These are phyloP conservation scores for Trachelus stipa DNA, from an alignment of 2,888 invertebrate genomes.

Conservation along the genomic window DNA sequence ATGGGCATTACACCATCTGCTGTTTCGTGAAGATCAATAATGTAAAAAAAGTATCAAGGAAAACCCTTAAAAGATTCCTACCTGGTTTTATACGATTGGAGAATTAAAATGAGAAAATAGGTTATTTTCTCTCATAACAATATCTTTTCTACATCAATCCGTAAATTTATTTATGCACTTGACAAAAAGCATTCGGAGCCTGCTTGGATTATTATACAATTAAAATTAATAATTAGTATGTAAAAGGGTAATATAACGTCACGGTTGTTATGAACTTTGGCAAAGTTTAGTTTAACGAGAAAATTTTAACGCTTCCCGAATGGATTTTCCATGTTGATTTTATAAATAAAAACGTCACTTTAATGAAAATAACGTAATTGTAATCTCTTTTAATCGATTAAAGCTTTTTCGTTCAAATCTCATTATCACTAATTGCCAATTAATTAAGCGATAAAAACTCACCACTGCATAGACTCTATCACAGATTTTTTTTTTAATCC, in stretches of 20 bases:
- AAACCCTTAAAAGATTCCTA: neutral
- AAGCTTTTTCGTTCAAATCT: neutral
- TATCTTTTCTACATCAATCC: neutral
- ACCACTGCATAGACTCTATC: neutral
- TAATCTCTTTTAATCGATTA: neutral
- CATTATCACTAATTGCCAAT: neutral
- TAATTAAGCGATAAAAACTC: neutral
- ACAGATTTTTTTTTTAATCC: neutral
- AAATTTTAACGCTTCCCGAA: neutral
- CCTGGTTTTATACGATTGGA: neutral
- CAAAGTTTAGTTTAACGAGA: neutral
- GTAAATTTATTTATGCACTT: too few species aligned
- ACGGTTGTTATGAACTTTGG: neutral
- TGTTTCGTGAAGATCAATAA: neutral
- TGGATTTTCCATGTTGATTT: neutral
- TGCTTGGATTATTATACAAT: neutral
- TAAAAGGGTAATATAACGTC: neutral
- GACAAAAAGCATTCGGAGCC: neutral
- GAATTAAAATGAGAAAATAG: neutral
- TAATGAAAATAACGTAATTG: neutral
- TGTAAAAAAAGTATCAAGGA: neutral
- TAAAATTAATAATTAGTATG: neutral
- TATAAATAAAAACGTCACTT: neutral
- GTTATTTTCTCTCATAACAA: neutral
- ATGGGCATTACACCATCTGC: neutral